phyloP scores from a whole-genome alignment of 2,113 vertebrate genomes.

The Ivindomyrus marchei region DNA sequence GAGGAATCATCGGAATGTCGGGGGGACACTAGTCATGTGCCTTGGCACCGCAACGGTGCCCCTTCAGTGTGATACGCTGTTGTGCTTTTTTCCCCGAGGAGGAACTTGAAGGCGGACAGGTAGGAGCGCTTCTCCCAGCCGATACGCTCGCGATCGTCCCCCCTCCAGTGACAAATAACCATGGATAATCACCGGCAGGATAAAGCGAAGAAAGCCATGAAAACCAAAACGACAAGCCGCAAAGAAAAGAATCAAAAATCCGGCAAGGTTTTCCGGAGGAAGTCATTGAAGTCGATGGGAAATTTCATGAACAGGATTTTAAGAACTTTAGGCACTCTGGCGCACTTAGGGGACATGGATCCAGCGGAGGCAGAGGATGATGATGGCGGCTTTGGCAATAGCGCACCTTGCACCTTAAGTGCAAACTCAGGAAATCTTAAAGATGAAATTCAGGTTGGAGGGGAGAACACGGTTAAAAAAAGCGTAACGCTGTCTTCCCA shows the following conservation, averaged over 20 bases:
- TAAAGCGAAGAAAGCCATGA: constrained; percentile 48
- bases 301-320: constrained; percentile 69
- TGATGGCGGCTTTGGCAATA: constrained; percentile 56
- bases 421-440: constrained; percentile 45
- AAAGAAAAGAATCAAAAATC: constrained; percentile 54
- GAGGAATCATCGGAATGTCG: constrained; percentile 31
- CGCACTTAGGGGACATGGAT: constrained; percentile 57
- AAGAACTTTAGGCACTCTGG: constrained; percentile 68
- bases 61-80: constrained; percentile 19
- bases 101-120: constrained; percentile 48
- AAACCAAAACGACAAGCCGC: constrained; percentile 48
- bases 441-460: constrained; percentile 36
- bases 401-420: constrained; percentile 51
- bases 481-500: constrained; percentile 40
- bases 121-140: constrained; percentile 34
- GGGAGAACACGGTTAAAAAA: constrained; percentile 45
- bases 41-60: constrained; percentile 38
- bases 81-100: constrained; percentile 36
- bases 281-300: constrained; percentile 67
- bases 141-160: background rate
- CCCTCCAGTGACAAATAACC: constrained; percentile 7
- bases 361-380: constrained; percentile 58
- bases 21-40: constrained; percentile 38
- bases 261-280: constrained; percentile 49
- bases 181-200: constrained; percentile 57